Evolutionary conservation across 1,140 invertebrate genomes (phyloP).

Genomic region (Drosophila elegans): DNA sequence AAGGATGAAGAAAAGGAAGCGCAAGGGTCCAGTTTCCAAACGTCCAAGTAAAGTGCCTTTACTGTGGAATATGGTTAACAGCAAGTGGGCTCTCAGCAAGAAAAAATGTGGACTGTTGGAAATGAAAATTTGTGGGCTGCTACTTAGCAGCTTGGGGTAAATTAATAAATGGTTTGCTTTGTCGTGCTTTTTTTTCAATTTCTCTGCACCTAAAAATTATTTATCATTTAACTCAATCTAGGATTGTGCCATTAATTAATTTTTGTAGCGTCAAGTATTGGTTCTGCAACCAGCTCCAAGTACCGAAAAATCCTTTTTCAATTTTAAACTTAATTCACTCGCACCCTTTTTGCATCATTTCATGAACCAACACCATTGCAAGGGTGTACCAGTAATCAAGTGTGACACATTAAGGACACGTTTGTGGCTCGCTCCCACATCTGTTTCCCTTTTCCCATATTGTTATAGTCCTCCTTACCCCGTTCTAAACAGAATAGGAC

Average conservation of each 20-base stretch:
- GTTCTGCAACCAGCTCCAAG: background rate
- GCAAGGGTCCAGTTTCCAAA: conserved; percentile 15
- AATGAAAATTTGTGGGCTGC: conserved; percentile 11
- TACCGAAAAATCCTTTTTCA: conserved; percentile 4
- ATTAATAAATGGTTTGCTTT: conserved; percentile 78
- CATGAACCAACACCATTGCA: conserved; percentile 22
- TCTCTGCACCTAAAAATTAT: conserved; percentile 72
- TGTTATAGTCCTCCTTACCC: conserved; percentile 15
- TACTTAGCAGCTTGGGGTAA: conserved; percentile 32
- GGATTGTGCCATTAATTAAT: background rate
- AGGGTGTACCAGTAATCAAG: conserved; percentile 70
- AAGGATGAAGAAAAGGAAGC: conserved; percentile 21
- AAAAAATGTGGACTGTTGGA: background rate
- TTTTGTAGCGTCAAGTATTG: background rate
- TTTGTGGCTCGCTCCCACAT: conserved; percentile 32
- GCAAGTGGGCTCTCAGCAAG: conserved; percentile 7
- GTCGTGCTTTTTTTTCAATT: conserved; percentile 71
- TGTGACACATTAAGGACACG: conserved; percentile 74
- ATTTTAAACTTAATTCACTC: conserved; percentile 17
- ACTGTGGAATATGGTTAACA: conserved; percentile 14
- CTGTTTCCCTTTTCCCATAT: conserved; percentile 24
- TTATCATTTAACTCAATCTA: conserved; percentile 51
- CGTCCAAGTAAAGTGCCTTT: conserved; percentile 40
- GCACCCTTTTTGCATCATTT: conserved; percentile 49
- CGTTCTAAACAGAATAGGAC: conserved; percentile 47